These are phyloP conservation scores for Platypus cylindrus DNA, from an alignment of 2,888 invertebrate genomes.

Conservation along the genomic window DNA sequence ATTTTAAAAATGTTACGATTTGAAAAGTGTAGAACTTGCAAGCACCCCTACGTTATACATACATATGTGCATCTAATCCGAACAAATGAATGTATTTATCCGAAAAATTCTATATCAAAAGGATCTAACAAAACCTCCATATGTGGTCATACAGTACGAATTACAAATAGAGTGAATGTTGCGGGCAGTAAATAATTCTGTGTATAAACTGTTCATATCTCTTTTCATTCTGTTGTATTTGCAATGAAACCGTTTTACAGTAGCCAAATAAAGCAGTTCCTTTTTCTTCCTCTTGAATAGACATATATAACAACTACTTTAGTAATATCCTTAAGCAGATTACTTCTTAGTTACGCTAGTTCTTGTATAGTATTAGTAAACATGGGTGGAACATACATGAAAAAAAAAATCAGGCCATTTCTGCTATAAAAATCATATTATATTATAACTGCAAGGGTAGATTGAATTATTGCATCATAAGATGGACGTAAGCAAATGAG, in stretches of 20 bases:
- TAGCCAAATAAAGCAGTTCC: slow-evolving; percentile 28
- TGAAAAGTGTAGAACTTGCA: too few species aligned
- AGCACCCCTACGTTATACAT: too few species aligned
- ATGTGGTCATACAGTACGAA: slow-evolving; percentile 12
- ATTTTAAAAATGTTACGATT: too few species aligned
- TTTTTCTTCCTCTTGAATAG: slow-evolving; percentile 29
- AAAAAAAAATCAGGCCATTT: too few species aligned
- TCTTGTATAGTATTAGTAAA: slow-evolving; percentile 11
- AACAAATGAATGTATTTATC: slow-evolving; percentile 11
- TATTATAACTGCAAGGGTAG: too few species aligned
- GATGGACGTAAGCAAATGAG: too few species aligned
- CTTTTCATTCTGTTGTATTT: too few species aligned
- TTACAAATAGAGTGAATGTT: slow-evolving; percentile 10
- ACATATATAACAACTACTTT: slow-evolving; percentile 30
- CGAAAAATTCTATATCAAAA: slow-evolving; percentile 9
- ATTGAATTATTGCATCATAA: too few species aligned
- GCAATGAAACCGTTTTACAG: slow-evolving; percentile 12
- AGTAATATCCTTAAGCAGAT: slow-evolving; percentile 36
- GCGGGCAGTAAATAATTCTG: slow-evolving; percentile 9
- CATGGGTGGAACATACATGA: slow-evolving; percentile 16
- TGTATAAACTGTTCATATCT: slow-evolving; percentile 11
- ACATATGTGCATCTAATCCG: too few species aligned
- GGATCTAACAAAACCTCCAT: slow-evolving; percentile 11
- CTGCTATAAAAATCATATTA: too few species aligned
- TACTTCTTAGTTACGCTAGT: slow-evolving; percentile 25